Percentiles rank a stretch among this genome's conserved stretches.
These are phyloP conservation scores for Strigops habroptila DNA, from an alignment of 2,113 vertebrate genomes.

Conservation along the genomic window DNA sequence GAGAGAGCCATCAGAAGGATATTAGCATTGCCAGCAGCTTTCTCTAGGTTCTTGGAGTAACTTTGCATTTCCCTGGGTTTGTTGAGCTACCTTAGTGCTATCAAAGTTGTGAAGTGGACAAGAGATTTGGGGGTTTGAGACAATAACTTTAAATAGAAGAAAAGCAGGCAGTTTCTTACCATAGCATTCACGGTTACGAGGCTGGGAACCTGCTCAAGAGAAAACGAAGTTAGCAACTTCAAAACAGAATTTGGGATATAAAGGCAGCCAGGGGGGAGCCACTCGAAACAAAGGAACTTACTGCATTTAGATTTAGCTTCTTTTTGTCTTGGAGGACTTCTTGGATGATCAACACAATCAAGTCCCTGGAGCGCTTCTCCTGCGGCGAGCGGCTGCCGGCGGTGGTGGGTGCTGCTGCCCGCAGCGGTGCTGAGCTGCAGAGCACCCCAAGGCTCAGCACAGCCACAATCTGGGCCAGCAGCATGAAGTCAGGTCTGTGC, in stretches of 20 bases:
- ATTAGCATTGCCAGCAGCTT: background rate
- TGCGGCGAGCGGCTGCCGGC: rapidly evolving
- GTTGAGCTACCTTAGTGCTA: background rate
- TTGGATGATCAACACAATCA: background rate
- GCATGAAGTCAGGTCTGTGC: background rate
- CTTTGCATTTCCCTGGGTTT: background rate
- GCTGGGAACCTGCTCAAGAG: background rate
- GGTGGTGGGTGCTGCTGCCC: rapidly evolving
- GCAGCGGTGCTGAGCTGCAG: background rate
- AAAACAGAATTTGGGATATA: background rate
- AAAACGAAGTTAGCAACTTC: background rate
- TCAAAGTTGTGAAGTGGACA: background rate
- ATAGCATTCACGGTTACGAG: rapidly evolving
- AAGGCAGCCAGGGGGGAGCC: background rate
- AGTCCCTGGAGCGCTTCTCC: rapidly evolving
- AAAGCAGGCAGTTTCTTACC: slow-evolving; percentile 3
- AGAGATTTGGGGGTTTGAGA: background rate
- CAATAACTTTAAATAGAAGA: background rate
- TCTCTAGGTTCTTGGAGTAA: background rate
- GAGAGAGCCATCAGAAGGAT: background rate
- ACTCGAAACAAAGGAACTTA: background rate
- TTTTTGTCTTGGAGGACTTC: background rate
- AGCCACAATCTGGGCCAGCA: slow-evolving; percentile 2
- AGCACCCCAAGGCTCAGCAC: background rate
- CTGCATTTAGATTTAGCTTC: background rate